A percentile compares a stretch with the other conserved stretches of the same genome.
These are phyloP conservation scores for Mesocricetus auratus DNA, from an alignment of 2,113 vertebrate genomes.

Conservation along the genomic window DNA sequence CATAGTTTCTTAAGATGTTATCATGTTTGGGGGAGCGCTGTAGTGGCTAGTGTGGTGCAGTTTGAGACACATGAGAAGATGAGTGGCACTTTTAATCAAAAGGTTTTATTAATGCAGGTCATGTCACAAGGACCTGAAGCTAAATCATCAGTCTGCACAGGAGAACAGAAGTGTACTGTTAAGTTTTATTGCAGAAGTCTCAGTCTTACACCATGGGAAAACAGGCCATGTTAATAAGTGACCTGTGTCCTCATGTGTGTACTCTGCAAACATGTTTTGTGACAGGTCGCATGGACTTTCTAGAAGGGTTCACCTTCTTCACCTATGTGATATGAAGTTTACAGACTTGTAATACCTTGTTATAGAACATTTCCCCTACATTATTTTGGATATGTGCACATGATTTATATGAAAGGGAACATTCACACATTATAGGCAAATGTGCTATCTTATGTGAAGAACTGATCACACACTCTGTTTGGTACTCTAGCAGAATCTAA, in stretches of 20 bases:
- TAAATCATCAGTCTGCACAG: not conserved
- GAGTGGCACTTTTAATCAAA: not conserved
- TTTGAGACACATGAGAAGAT: not conserved
- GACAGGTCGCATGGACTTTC: too few relatives aligned
- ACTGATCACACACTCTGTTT: not conserved
- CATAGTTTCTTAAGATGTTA: not conserved
- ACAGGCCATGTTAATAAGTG: not conserved
- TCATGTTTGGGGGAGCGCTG: not conserved
- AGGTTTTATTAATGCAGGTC: not conserved
- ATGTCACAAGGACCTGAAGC: not conserved
- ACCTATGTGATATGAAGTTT: not conserved
- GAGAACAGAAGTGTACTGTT: not conserved
- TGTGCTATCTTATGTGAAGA: not conserved
- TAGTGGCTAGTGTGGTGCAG: accelerated
- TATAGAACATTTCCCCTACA: not conserved
- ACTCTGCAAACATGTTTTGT: not conserved
- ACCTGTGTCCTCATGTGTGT: not conserved
- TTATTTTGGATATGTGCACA: not conserved
- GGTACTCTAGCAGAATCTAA: not conserved
- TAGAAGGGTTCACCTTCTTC: not conserved
- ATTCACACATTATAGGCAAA: not conserved
- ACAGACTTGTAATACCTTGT: not conserved
- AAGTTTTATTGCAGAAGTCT: not conserved
- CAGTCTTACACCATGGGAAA: not conserved
- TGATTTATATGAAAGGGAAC: not conserved